A percentile compares a stretch with the other conserved stretches of the same genome.
phyloP scores from a whole-genome alignment of 2,888 invertebrate species.

The Latrodectus hesperus region DNA sequence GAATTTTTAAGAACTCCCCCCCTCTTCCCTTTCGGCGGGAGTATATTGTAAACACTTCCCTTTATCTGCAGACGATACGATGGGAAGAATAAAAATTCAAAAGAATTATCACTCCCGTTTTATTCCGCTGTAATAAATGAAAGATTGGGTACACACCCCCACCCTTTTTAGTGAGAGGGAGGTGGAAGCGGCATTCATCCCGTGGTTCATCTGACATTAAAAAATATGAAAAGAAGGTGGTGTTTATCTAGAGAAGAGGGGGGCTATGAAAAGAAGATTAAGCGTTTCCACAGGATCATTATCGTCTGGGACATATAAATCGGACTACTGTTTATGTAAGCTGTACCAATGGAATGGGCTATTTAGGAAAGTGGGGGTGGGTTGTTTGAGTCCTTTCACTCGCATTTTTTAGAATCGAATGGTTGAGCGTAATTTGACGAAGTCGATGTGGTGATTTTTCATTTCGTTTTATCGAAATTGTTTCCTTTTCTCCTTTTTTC shows the following conservation, averaged over 20 bases:
- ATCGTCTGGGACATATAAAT: conserved; percentile 32
- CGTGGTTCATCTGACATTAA: background rate
- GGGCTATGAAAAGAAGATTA: conserved; percentile 51
- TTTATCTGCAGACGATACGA: background rate
- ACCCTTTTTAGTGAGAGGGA: background rate
- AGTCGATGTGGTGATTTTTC: background rate
- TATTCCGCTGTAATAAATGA: background rate
- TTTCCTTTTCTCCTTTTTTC: background rate
- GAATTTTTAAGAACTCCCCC: background rate
- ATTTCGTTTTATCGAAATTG: background rate
- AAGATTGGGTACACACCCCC: background rate
- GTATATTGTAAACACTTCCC: background rate
- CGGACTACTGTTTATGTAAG: conserved; percentile 50
- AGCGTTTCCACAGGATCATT: conserved; percentile 60
- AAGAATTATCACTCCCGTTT: background rate
- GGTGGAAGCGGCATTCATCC: background rate
- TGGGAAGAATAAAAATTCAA: background rate
- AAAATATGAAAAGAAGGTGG: background rate
- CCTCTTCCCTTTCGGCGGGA: background rate
- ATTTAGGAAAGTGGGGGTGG: background rate
- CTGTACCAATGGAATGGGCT: conserved; percentile 7
- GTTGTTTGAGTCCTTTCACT: background rate
- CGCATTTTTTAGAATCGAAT: background rate
- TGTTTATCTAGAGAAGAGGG: background rate
- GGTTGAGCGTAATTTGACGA: background rate